Evolutionary conservation across 1,140 invertebrate species (phyloP).

Genomic region (Drosophila micromelanica): DNA sequence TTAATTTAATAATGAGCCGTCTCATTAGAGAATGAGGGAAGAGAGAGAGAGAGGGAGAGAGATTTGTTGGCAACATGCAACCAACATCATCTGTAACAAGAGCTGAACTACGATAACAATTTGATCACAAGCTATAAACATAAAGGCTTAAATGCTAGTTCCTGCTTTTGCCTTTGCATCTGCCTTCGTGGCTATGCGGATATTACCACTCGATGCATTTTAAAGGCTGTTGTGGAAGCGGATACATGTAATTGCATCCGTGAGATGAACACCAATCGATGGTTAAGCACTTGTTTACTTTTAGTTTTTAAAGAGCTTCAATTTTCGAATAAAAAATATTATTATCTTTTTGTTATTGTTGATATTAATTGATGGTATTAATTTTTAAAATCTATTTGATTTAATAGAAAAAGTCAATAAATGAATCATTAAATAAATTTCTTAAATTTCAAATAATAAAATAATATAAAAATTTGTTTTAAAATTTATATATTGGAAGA

Average conservation of each 20-base stretch:
- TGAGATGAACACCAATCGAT: neutral
- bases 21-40: conserved; percentile 39
- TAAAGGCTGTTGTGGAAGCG: conserved; percentile 23
- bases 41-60: neutral
- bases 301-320: neutral
- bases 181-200: conserved; percentile 25
- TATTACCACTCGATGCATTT: conserved; percentile 24
- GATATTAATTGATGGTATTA: too few species aligned
- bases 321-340: too few species aligned
- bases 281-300: neutral
- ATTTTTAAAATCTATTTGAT: too few species aligned
- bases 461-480: too few species aligned
- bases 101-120: neutral
- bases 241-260: conserved; percentile 26
- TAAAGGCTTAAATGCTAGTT: conserved; percentile 11
- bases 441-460: too few species aligned
- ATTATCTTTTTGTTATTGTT: too few species aligned
- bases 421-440: too few species aligned
- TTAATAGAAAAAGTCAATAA: too few species aligned
- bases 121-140: neutral
- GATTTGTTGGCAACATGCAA: conserved; percentile 14
- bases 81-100: neutral
- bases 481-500: too few species aligned
- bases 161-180: conserved; percentile 18
- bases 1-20: conserved; percentile 50